phyloP scores from a whole-genome alignment of 2,888 invertebrate genomes.

The Lasioglossum morio region DNA sequence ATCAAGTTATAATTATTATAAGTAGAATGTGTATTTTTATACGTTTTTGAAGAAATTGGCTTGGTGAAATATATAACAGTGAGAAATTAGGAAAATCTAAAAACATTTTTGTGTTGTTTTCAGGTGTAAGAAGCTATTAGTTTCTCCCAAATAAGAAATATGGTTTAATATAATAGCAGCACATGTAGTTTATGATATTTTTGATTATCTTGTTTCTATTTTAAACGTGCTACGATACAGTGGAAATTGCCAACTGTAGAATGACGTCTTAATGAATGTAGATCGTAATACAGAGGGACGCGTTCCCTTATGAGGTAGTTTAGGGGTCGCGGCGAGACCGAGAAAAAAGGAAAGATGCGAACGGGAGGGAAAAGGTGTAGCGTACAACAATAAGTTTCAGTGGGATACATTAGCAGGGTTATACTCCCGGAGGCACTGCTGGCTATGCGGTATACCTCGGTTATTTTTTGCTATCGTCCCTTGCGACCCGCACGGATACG shows the following conservation, averaged over 20 bases:
- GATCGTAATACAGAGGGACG: slow-evolving; percentile 71
- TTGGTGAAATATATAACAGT: too few relatives aligned
- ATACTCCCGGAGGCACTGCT: slow-evolving; percentile 77
- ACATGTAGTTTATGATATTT: too few relatives aligned
- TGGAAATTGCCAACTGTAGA: slow-evolving; percentile 9
- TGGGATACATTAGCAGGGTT: slow-evolving; percentile 79
- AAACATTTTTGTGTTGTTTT: too few relatives aligned
- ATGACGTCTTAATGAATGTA: slow-evolving; percentile 50
- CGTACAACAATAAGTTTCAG: slow-evolving; percentile 69
- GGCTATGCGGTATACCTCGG: slow-evolving; percentile 77
- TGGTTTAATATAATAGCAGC: too few relatives aligned
- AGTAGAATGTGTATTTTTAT: too few relatives aligned
- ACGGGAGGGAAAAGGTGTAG: slow-evolving; percentile 44
- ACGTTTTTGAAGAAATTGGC: too few relatives aligned
- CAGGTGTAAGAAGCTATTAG: too few relatives aligned
- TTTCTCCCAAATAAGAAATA: too few relatives aligned
- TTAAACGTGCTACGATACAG: neutral
- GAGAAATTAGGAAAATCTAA: too few relatives aligned
- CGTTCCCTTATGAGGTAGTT: slow-evolving; percentile 31
- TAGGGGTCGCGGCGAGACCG: slow-evolving; percentile 45
- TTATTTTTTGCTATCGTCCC: slow-evolving; percentile 81
- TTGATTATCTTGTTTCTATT: neutral
- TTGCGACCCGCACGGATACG: slow-evolving; percentile 65
- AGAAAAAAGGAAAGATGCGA: slow-evolving; percentile 15
- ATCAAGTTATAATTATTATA: too few relatives aligned